phyloP scores from a whole-genome alignment of 2,113 vertebrate genomes.

The Pholis gunnellus region DNA sequence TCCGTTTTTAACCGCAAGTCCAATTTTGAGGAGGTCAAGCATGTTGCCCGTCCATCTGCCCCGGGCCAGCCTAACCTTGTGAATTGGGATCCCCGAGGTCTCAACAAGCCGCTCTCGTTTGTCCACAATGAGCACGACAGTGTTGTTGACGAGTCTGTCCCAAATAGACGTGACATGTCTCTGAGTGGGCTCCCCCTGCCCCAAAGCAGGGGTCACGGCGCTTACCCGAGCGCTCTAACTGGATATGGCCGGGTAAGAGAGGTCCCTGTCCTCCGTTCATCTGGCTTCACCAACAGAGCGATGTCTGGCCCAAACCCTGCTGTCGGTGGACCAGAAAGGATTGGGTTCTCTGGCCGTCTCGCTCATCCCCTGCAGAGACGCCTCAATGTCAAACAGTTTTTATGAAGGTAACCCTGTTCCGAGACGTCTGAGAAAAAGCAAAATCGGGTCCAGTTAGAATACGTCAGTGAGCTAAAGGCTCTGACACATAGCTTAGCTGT shows the following conservation, averaged over 20 bases:
- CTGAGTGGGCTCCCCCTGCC: constrained; percentile 18
- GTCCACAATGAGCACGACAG: constrained; percentile 43
- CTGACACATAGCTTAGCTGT: constrained; percentile 12
- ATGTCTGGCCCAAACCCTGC: neutral
- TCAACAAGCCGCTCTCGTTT: constrained; percentile 1
- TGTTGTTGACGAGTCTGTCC: constrained; percentile 45
- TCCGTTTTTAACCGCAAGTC: constrained; percentile 7
- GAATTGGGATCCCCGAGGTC: constrained; percentile 47
- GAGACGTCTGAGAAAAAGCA: neutral
- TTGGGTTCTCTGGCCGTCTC: neutral
- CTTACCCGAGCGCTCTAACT: constrained; percentile 27
- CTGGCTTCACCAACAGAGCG: neutral
- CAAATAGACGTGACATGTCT: constrained; percentile 55
- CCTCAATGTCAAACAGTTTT: neutral
- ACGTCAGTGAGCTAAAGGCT: neutral
- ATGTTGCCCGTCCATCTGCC: constrained; percentile 45
- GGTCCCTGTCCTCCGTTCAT: constrained; percentile 9
- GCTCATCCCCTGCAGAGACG: neutral
- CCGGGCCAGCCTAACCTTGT: constrained; percentile 35
- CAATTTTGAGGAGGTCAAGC: constrained; percentile 61
- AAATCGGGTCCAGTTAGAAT: neutral
- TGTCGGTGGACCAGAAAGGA: neutral
- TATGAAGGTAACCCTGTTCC: constrained; percentile 22
- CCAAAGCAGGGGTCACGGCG: constrained; percentile 29
- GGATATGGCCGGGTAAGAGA: neutral